These are phyloP conservation scores for Drosophila mojavensis DNA, from an alignment of 1,140 invertebrate species.

Conservation along the genomic window DNA sequence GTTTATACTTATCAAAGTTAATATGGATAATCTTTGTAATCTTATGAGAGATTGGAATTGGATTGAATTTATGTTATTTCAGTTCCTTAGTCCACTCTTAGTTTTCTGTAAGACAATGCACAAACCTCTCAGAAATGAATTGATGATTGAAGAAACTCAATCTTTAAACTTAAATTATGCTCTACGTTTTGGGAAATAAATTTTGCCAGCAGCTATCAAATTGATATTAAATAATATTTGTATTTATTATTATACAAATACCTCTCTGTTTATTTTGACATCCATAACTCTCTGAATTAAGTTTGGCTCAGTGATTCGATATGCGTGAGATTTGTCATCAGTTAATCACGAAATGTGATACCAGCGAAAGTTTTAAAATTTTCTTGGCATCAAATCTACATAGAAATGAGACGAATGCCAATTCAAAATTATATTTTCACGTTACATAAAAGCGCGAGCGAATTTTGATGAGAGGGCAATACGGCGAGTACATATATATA, in stretches of 20 bases:
- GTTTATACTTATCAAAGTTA: too few relatives aligned
- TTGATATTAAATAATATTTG: neutral
- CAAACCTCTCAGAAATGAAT: too few relatives aligned
- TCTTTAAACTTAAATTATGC: neutral
- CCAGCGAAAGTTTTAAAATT: slow-evolving; percentile 62
- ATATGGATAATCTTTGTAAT: too few relatives aligned
- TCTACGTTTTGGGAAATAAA: too few relatives aligned
- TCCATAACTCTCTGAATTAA: neutral
- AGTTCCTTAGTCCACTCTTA: too few relatives aligned
- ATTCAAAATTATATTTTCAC: slow-evolving; percentile 53
- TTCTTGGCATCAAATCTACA: slow-evolving; percentile 54
- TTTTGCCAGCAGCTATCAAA: neutral
- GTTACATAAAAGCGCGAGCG: slow-evolving; percentile 71
- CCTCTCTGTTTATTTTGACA: neutral
- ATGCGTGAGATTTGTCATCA: slow-evolving; percentile 34
- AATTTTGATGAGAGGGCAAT: slow-evolving; percentile 51
- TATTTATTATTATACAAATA: too few relatives aligned
- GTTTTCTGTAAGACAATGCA: too few relatives aligned
- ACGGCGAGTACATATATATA: neutral
- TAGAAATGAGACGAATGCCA: slow-evolving; percentile 61
- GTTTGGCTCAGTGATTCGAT: slow-evolving; percentile 19
- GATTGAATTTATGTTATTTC: too few relatives aligned
- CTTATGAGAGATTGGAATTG: too few relatives aligned
- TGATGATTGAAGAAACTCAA: too few relatives aligned
- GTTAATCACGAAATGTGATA: slow-evolving; percentile 28